phyloP scores from a whole-genome alignment of 1,140 invertebrate species.

The Neotoxoptera formosana region DNA sequence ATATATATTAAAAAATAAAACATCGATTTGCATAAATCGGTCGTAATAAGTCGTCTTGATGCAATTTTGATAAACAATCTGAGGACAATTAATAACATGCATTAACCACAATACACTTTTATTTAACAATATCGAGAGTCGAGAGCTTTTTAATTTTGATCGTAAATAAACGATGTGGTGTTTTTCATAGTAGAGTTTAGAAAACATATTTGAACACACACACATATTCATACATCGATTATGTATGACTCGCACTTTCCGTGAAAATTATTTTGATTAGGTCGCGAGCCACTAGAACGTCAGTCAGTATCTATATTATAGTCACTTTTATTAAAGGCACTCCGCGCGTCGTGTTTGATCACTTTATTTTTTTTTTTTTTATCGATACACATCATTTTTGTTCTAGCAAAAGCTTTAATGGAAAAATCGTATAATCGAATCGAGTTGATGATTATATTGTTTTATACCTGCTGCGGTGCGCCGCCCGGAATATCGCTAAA shows the following conservation, averaged over 20 bases:
- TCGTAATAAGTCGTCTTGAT: not conserved
- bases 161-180: not conserved
- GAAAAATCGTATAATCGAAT: constrained; percentile 21
- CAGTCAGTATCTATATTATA: no score
- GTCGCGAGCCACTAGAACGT: not conserved
- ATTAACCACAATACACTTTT: not conserved
- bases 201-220: not conserved
- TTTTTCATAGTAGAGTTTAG: not conserved
- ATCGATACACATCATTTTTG: not conserved
- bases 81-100: not conserved
- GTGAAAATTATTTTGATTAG: not conserved
- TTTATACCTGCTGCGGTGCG: not conserved
- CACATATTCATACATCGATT: not conserved
- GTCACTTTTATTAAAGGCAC: not conserved
- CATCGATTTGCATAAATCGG: not conserved
- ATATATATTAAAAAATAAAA: no score
- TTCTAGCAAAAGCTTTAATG: constrained; percentile 19
- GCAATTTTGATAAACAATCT: not conserved
- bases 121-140: not conserved
- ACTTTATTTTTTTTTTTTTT: not conserved
- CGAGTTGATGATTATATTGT: not conserved
- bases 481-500: not conserved
- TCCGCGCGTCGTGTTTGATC: not conserved
- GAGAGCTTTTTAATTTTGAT: no score
- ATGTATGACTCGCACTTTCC: not conserved